Percentiles rank a stretch among this genome's conserved stretches.
Evolutionary conservation across 2,888 invertebrate species (phyloP).

Genomic region (Diachrysia chrysitis): DNA sequence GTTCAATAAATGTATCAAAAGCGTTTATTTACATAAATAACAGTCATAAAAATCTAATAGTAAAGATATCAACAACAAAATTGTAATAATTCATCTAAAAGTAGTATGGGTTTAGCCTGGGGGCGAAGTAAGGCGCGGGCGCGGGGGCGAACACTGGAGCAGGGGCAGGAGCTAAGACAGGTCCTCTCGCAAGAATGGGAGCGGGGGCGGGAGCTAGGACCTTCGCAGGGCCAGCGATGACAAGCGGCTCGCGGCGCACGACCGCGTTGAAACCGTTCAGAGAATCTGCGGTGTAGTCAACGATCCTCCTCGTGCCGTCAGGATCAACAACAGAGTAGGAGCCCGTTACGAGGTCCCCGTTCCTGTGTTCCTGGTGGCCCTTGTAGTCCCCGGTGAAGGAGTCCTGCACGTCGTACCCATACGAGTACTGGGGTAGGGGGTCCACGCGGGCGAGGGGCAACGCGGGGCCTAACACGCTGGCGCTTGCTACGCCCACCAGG

Average conservation of each 20-base stretch:
- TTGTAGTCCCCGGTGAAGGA: constrained; percentile 89
- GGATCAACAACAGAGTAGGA: constrained; percentile 88
- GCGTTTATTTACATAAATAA: constrained; percentile 83
- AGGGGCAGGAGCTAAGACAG: constrained; percentile 51
- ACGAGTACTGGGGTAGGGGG: constrained; percentile 88
- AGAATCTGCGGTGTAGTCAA: constrained; percentile 88
- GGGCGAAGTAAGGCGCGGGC: constrained; percentile 67
- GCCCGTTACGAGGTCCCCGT: constrained; percentile 89
- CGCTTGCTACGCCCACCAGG: constrained; percentile 75
- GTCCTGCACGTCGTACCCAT: constrained; percentile 89
- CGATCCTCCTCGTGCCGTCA: constrained; percentile 88
- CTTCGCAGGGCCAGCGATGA: constrained; percentile 69
- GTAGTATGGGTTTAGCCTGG: constrained; percentile 78
- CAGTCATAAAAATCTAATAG: constrained; percentile 76
- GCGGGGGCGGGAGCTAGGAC: constrained; percentile 71
- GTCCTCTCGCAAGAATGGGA: constrained; percentile 58
- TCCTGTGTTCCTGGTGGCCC: constrained; percentile 88
- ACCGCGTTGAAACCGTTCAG: constrained; percentile 89
- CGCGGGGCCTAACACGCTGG: constrained; percentile 79
- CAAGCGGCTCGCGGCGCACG: constrained; percentile 87
- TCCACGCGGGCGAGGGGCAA: constrained; percentile 76
- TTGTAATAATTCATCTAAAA: constrained; percentile 86
- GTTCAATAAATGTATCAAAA: constrained; percentile 56
- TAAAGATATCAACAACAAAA: constrained; percentile 80
- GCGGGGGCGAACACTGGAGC: constrained; percentile 63